A percentile compares a stretch with the other conserved stretches of the same genome.
Conservation (phyloP, 2,113 vertebrate species). For the human (Homo sapiens) region DNA sequence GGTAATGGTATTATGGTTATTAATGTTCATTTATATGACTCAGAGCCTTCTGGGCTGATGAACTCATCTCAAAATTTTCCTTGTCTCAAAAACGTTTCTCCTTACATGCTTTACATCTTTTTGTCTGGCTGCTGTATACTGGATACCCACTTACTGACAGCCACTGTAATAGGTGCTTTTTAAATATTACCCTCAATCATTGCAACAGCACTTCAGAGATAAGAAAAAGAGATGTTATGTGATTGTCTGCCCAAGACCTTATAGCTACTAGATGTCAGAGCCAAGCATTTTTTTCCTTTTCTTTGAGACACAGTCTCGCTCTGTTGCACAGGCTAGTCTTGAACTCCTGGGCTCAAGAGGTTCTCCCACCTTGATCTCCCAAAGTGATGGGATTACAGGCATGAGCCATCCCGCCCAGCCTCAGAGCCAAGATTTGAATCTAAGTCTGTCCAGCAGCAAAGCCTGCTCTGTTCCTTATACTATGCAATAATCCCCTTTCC, state of each 20-base stretch:
- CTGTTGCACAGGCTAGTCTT: no score
- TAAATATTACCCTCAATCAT: background rate
- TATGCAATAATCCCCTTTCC: background rate
- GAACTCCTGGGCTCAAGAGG: no score
- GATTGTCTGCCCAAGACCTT: background rate
- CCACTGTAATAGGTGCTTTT: background rate
- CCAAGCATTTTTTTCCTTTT: no score
- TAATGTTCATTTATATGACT: background rate
- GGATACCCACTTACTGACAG: background rate
- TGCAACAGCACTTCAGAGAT: background rate
- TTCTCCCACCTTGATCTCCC: no score
- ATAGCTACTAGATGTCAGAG: background rate
- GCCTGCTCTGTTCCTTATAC: background rate
- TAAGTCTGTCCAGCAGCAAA: background rate
- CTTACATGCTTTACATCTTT: background rate
- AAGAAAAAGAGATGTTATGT: background rate
- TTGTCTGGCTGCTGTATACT: background rate
- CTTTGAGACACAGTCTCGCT: no score
- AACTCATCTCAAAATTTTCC: background rate
- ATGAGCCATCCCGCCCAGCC: no score
- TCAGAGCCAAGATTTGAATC: background rate
- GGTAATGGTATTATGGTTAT: background rate
- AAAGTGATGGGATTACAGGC: no score
- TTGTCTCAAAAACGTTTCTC: background rate
- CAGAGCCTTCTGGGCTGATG: background rate